Base-by-base conservation (phyloP, 2,113 vertebrate species). In the Paraplagusia blochii region DNA sequence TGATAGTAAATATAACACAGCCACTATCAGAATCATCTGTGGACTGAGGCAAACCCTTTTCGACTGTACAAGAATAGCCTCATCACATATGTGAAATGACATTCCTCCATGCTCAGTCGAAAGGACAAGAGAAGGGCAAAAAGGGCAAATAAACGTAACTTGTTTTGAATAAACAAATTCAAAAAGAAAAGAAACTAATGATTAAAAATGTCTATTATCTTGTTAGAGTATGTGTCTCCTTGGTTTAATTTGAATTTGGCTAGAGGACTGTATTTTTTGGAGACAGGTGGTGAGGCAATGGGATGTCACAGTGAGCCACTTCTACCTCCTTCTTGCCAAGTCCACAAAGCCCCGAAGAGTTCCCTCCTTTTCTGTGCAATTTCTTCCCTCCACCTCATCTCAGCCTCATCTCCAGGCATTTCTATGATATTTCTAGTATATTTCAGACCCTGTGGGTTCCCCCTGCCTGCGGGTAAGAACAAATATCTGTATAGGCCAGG, bases 281-380 rank as follows among this genome's bases (percentile, higher is more conserved):
- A 68, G 80, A 88, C 89, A 90, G 89, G 89, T 90, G 88, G 89
- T 63, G 57, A 76, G 83, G 79, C 85, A 69, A 72, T 75, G 75
- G 81, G 85, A 85, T 46, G 63, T 81, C 82, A 11, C 79, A 81
- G 80, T 63, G 80, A 60, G 81, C 53, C 60, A 73, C 76, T 81
- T 79, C 78, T 67, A 81, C 76, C 76, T 57, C 44, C 67, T 74
- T 71, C 69, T 69, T 78, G 84, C 84, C 84, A 86, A 81, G 68
- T 83, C 72, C 84, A 78, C 73, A 75, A 69, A 66, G 55, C 56
- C 60, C 69, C 75, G 50, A 52, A 69, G 63, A 69, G 68, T 66
- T n/a, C 51, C 67, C 71, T 47, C 69, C 65, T 63, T 59, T 57
- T 58, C 6, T 29, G 22, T 67, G 29, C 67, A 44, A 64, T 44